Percentiles rank a stretch among this genome's conserved stretches.
Conservation (phyloP, 2,888 invertebrate species). For the Pegoplata infirma region DNA sequence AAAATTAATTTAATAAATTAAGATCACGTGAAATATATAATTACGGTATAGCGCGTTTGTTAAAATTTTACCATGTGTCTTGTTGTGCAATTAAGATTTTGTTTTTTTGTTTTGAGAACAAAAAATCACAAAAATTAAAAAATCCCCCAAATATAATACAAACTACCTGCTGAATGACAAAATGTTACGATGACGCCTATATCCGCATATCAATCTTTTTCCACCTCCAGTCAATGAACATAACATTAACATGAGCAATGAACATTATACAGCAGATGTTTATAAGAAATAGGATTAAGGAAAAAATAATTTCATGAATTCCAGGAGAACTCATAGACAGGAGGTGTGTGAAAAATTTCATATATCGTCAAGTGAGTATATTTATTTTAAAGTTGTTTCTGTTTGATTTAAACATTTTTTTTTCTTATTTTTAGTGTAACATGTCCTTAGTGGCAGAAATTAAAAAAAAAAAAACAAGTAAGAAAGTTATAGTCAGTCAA, state of each 20-base stretch:
- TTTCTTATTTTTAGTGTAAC: too few species aligned
- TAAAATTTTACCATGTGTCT: not conserved
- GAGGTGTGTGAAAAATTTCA: too few species aligned
- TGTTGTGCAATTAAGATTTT: not conserved
- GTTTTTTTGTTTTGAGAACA: not conserved
- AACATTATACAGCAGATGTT: constrained; percentile 32
- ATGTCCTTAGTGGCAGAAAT: too few species aligned
- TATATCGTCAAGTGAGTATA: too few species aligned
- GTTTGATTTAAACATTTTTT: too few species aligned
- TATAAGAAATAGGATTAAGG: constrained; percentile 27
- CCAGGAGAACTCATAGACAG: too few species aligned
- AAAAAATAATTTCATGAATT: not conserved
- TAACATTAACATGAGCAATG: constrained; percentile 11
- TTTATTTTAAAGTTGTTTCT: too few species aligned
- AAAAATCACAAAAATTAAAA: constrained; percentile 4
- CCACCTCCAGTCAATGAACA: constrained; percentile 28
- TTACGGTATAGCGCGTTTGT: not conserved
- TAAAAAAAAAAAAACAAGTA: too few species aligned
- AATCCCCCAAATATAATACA: not conserved
- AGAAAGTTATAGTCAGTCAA: too few species aligned
- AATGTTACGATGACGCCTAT: constrained; percentile 46
- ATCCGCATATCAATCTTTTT: constrained; percentile 56
- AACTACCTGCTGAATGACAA: constrained; percentile 45
- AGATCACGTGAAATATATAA: too few species aligned
- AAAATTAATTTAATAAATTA: not conserved